Conservation (phyloP, 1,140 invertebrate species). For the Scaptomyza graminum region DNA sequence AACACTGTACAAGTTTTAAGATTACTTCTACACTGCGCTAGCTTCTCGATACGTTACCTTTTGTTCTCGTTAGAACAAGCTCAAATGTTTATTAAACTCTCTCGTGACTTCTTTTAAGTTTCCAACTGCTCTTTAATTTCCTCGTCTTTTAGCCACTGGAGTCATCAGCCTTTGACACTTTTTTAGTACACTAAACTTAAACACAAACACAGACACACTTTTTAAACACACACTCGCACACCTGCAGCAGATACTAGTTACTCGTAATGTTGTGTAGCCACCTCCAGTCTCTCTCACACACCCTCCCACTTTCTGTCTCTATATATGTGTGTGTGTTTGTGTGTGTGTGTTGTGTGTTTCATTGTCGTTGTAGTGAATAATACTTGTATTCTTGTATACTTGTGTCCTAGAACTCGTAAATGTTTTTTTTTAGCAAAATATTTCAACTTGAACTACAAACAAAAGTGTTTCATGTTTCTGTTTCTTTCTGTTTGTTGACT, state of each 20-base stretch:
- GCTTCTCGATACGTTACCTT: neutral
- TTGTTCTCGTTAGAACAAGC: neutral
- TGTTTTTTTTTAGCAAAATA: constrained; percentile 36
- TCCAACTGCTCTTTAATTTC: neutral
- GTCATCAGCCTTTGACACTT: constrained; percentile 1
- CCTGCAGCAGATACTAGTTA: constrained; percentile 31
- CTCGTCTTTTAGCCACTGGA: neutral
- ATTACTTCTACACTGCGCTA: too few relatives aligned
- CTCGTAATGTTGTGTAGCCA: constrained; percentile 40
- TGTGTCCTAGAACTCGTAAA: constrained; percentile 16
- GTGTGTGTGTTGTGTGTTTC: neutral
- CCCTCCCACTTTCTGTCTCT: neutral
- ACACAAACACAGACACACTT: constrained; percentile 14
- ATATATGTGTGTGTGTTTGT: constrained; percentile 15
- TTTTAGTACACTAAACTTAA: neutral
- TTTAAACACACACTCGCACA: constrained; percentile 15
- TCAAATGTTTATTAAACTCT: neutral
- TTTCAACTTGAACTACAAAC: constrained; percentile 29
- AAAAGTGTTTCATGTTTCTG: constrained; percentile 18
- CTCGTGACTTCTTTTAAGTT: neutral
- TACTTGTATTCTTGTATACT: constrained; percentile 18
- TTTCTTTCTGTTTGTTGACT: constrained; percentile 3
- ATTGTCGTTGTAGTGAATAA: constrained; percentile 3
- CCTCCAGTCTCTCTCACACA: neutral
- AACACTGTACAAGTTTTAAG: neutral